Conservation (phyloP, 53 echinoderm and acorn worm species). For the Paelopatides confundens region DNA sequence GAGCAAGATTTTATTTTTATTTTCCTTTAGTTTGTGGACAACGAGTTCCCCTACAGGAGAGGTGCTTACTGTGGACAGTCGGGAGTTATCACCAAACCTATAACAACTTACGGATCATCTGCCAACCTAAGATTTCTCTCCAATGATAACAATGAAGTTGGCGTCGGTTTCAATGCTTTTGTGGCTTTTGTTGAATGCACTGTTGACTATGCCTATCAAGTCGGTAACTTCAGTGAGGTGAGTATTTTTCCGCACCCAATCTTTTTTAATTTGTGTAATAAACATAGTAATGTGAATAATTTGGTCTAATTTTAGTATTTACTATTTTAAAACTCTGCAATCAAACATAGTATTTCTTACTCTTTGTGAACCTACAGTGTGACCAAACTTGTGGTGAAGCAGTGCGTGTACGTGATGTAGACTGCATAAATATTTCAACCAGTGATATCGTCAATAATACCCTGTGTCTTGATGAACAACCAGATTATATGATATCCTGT, state of each 20-base stretch:
- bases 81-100: background rate
- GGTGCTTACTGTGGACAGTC: background rate
- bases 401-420: slow-evolving; percentile 45
- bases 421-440: slow-evolving; percentile 46
- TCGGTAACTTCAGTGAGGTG: slow-evolving; percentile 55
- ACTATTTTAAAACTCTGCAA: too few relatives aligned
- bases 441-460: slow-evolving; percentile 6
- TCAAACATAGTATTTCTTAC: too few relatives aligned
- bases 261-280: too few relatives aligned
- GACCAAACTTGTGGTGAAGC: slow-evolving; percentile 71
- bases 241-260: slow-evolving; percentile 13
- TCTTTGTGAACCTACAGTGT: slow-evolving; percentile 65
- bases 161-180: slow-evolving; percentile 39
- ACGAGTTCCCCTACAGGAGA: background rate
- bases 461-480: slow-evolving; percentile 63
- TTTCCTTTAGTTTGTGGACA: slow-evolving; percentile 8
- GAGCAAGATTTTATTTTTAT: too few relatives aligned
- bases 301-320: too few relatives aligned
- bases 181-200: slow-evolving; percentile 54
- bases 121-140: slow-evolving; percentile 49
- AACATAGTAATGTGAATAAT: too few relatives aligned
- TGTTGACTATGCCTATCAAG: slow-evolving; percentile 21
- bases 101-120: slow-evolving; percentile 44
- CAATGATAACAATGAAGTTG: background rate
- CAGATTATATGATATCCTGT: slow-evolving; percentile 46